phyloP scores from a whole-genome alignment of 2,888 invertebrate species.

The Heteromyza rotundicornis region DNA sequence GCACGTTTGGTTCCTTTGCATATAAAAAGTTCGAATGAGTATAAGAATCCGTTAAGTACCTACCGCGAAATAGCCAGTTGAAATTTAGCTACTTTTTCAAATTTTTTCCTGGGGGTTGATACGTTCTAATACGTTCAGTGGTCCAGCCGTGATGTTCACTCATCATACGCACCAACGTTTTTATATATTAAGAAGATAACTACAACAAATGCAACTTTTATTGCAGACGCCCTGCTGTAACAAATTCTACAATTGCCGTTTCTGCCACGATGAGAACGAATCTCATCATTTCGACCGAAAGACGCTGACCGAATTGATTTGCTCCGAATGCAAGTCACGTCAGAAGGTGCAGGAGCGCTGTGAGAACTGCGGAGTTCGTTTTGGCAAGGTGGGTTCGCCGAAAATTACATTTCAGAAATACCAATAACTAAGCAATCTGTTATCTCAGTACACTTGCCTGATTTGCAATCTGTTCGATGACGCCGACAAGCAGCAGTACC shows the following conservation, averaged over 20 bases:
- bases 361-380: conserved; percentile 76
- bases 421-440: neutral
- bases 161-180: too few species aligned
- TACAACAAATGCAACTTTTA: too few species aligned
- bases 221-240: conserved; percentile 87
- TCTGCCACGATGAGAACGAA: conserved; percentile 89
- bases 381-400: conserved; percentile 73
- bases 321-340: conserved; percentile 79
- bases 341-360: conserved; percentile 83
- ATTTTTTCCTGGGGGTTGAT: too few species aligned
- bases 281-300: conserved; percentile 84
- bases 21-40: too few species aligned
- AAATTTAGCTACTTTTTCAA: too few species aligned
- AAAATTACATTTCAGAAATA: neutral
- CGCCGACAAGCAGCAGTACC: conserved; percentile 88
- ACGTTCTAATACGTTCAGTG: too few species aligned
- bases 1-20: too few species aligned
- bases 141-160: too few species aligned
- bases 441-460: conserved; percentile 77
- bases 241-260: conserved; percentile 86
- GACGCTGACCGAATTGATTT: conserved; percentile 82
- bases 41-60: too few species aligned
- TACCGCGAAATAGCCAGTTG: too few species aligned
- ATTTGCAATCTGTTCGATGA: conserved; percentile 90
- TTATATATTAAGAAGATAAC: too few species aligned